Evolutionary conservation across 2,113 vertebrate species (phyloP), one percentile per base, ranked within the genome.

Genomic region (Pelecanoides urinatrix): DNA sequence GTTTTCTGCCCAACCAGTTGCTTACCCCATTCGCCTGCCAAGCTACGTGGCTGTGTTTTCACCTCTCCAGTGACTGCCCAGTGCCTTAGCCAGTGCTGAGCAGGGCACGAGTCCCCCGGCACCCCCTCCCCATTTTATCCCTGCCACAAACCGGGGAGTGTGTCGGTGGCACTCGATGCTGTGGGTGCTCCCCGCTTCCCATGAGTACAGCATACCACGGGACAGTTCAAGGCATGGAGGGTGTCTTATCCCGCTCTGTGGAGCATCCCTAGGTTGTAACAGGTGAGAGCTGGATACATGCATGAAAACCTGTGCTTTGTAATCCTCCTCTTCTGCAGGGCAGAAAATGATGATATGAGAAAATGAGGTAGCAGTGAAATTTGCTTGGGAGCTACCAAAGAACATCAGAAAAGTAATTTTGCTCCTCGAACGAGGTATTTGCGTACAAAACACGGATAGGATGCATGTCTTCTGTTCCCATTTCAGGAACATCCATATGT

Each of bases 31-130:
- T 87, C 70, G 3, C 42, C 56, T 58, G 29, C 38, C 70, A 49
- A 59, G 25, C 16, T 32, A 3, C 0, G 0, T 26, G 61, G 19
- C 26, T 62, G 7, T n/a, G 7, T 47, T 73, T 49, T 30, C 38
- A 32, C 5, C 13, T 76, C 26, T 73, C 63, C 76, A 65, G 62
- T 0, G 2, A 53, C 12, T 40, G 26, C 7, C 29, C n/a, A 19
- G 6, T 76, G 42, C 58, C 44, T 86, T 79, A 53, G 38, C 5
- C 30, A 58, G 27, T 13, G 38, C 49, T 47, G 59, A 52, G 42
- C 32, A 29, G 47, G 16, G 22, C 30, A 88, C 0, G 0, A 56
- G 5, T 5, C 8, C 42, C 32, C 11, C 8, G 6, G n/a, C 42
- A 62, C 2, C 25, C n/a, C 15, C 2, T 53, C 8, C 36, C 23